Evolutionary conservation across 2,797 vertebrate species (phyloP).

Genomic region (Myotis myotis): DNA sequence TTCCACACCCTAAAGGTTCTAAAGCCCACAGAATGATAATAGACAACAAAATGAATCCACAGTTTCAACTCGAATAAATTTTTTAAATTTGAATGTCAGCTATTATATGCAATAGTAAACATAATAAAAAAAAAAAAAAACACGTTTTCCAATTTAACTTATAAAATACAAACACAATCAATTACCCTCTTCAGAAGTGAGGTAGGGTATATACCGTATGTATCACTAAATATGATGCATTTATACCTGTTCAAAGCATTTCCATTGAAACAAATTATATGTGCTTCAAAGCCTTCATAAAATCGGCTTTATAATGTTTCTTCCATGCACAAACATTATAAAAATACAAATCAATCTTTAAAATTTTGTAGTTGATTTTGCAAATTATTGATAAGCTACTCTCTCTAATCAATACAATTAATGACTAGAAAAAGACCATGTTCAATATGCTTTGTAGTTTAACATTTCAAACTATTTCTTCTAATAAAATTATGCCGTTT

Average conservation of each 20-base stretch:
- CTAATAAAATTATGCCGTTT: slow-evolving; percentile 32
- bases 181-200: not conserved
- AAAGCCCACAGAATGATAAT: slow-evolving; percentile 23
- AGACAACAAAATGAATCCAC: not conserved
- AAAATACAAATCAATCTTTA: slow-evolving; percentile 33
- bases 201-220: not conserved
- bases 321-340: not conserved
- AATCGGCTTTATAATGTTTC: not conserved
- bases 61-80: slow-evolving; percentile 36
- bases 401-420: slow-evolving; percentile 6
- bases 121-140: slow-evolving; percentile 19
- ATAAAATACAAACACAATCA: slow-evolving; percentile 26
- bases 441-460: not conserved
- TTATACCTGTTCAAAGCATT: not conserved
- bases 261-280: slow-evolving; percentile 13
- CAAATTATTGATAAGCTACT: slow-evolving; percentile 32
- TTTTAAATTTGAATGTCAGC: slow-evolving; percentile 31
- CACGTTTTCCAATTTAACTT: slow-evolving; percentile 16
- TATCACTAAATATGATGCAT: slow-evolving; percentile 28
- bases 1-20: slow-evolving; percentile 1
- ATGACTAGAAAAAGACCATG: not conserved
- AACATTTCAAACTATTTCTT: slow-evolving; percentile 39
- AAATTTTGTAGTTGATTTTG: slow-evolving; percentile 13
- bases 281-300: not conserved
- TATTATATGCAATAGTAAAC: slow-evolving; percentile 6